Evolutionary conservation across 2,113 vertebrate genomes (phyloP), one percentile per base, ranked within the genome.

Genomic region (Phoenicopterus ruber): DNA sequence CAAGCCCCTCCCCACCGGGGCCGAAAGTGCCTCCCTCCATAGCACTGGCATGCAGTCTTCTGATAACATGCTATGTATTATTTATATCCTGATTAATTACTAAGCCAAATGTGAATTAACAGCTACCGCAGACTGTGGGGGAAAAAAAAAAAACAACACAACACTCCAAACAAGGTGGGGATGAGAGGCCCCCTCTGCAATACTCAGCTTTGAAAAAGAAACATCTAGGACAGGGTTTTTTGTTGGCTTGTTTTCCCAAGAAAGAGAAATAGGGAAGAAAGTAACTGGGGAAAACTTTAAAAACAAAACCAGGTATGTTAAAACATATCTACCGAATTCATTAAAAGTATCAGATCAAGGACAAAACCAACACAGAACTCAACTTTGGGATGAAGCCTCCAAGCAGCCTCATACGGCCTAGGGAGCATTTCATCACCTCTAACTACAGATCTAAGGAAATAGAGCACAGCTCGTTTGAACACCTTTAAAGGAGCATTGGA

Each of bases 81-180:
- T 96, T 96, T 92, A 94, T 92, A 67, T 70, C 63, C 73, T 87
- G 84, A 84, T 88, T 94, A 95, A 96, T 97, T 89, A 74, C 86
- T 89, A 94, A 91, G 62, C 59, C 86, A 89, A 96, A 92, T 44
- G 77, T 87, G 91, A 90, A 93, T 90, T 89, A 91, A 84, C 65
- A 92, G 73, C 86, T 36, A 92, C 76, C 1, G 2, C 80, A 92
- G 86, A 67, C 26, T 54, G 31, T 25, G 28, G 26, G 42, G n/a
- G 6, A n/a, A 34, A 63, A 66, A 57, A 47, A 25, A n/a, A n/a
- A n/a, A n/a, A n/a, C n/a, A n/a, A n/a, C n/a, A n/a, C n/a, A n/a
- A n/a, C n/a, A 34, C 57, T 40, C 62, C 67, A 57, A 66, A 66
- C 31, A 52, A 84, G 74, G 71, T 74, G 52, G 38, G 49, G 72